Conservation (phyloP, 2,113 vertebrate species). For the Drymodes brunneopygia region DNA sequence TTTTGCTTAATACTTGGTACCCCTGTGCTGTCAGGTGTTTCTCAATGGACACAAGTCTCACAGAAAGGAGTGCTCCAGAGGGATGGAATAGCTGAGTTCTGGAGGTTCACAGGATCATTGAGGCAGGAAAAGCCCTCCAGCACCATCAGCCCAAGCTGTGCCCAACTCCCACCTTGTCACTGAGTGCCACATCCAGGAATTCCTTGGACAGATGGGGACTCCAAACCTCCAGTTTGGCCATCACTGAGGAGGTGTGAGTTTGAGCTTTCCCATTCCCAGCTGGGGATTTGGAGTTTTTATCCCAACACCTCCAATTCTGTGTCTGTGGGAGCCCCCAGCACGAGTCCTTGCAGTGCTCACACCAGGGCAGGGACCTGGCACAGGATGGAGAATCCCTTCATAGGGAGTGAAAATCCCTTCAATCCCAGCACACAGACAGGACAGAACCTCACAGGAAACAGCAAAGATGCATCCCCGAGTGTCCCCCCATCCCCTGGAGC, state of each 20-base stretch:
- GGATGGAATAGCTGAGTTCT: not conserved
- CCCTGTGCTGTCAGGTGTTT: accelerated
- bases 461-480: too few relatives aligned
- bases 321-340: not conserved
- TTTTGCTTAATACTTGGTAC: not conserved
- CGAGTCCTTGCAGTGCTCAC: too few relatives aligned
- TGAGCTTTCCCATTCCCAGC: too few relatives aligned
- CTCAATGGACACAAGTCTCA: not conserved
- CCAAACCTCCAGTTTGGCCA: not conserved
- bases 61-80: not conserved
- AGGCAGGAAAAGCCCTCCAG: accelerated
- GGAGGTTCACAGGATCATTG: accelerated
- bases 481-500: too few relatives aligned
- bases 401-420: too few relatives aligned
- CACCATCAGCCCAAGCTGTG: accelerated
- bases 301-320: accelerated
- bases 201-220: not conserved
- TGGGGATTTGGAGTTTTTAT: not conserved
- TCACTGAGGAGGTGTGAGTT: not conserved
- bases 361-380: too few relatives aligned
- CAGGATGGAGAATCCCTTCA: too few relatives aligned
- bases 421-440: too few relatives aligned
- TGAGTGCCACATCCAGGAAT: accelerated
- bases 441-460: too few relatives aligned
- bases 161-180: accelerated